Conservation (phyloP, 2,797 vertebrate species). For the Columba guinea region DNA sequence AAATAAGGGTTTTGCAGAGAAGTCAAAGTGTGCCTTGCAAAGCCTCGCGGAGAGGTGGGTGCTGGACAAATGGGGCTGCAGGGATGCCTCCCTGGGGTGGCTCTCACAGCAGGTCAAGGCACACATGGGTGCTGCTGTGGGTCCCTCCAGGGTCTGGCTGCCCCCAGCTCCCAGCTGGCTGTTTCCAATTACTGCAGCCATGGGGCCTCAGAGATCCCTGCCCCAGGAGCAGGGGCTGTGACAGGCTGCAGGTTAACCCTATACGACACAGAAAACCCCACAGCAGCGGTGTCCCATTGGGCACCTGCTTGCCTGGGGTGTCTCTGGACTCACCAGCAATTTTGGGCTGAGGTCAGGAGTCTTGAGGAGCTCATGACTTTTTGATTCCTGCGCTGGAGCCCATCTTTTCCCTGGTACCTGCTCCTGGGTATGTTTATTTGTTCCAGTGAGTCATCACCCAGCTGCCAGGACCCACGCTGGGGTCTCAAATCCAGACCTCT, state of each 20-base stretch:
- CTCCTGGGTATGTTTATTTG: not conserved
- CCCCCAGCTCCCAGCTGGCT: fast-evolving
- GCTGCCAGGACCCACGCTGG: not conserved
- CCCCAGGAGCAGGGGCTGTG: not conserved
- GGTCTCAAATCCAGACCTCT: not conserved
- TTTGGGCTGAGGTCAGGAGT: not conserved
- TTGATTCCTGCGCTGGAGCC: not conserved
- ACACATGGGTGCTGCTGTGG: not conserved
- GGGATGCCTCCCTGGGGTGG: not conserved
- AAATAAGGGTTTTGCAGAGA: not conserved
- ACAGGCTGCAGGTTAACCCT: not conserved
- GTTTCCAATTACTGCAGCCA: fast-evolving
- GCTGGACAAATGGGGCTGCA: not conserved
- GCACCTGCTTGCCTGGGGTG: not conserved
- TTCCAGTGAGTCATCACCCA: not conserved
- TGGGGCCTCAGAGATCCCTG: not conserved
- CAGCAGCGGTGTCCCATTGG: not conserved
- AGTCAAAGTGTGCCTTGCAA: not conserved
- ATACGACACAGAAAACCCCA: not conserved
- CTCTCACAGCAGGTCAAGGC: not conserved
- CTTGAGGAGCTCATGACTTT: not conserved
- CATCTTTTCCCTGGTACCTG: fast-evolving
- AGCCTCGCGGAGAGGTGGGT: fast-evolving
- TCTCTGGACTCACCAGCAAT: not conserved
- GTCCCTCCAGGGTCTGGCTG: not conserved